Conservation (phyloP, 2,113 vertebrate species). For the Apodemus speciosus region DNA sequence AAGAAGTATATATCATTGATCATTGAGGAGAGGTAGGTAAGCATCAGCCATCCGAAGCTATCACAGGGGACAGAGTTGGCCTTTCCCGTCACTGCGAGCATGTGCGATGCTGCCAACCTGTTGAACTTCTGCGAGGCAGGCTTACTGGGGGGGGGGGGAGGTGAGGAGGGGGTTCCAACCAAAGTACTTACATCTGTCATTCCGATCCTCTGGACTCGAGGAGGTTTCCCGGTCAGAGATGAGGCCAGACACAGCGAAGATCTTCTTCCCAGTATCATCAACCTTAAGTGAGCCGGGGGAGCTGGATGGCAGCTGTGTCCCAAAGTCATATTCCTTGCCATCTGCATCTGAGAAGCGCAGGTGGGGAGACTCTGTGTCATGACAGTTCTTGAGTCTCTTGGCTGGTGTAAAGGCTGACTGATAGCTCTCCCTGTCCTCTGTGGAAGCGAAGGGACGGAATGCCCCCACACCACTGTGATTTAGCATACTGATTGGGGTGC, state of each 20-base stretch:
- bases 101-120: slow-evolving; percentile 71
- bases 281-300: slow-evolving; percentile 97
- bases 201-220: slow-evolving; percentile 98
- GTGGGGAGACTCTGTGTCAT: slow-evolving; percentile 97
- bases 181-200: slow-evolving; percentile 97
- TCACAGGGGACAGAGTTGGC: neutral
- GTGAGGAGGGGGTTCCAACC: slow-evolving; percentile 48
- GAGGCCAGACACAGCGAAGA: slow-evolving; percentile 98
- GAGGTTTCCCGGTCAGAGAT: slow-evolving; percentile 98
- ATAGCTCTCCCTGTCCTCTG: slow-evolving; percentile 97
- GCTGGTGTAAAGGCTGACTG: slow-evolving; percentile 99
- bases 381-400: slow-evolving; percentile 98
- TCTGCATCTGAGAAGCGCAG: slow-evolving; percentile 99
- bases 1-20: slow-evolving; percentile 22
- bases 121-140: slow-evolving; percentile 70
- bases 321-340: slow-evolving; percentile 99
- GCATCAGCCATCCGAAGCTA: slow-evolving; percentile 37
- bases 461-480: slow-evolving; percentile 98
- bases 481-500: slow-evolving; percentile 98
- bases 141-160: slow-evolving; percentile 54
- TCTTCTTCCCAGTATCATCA: slow-evolving; percentile 98
- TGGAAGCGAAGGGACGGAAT: slow-evolving; percentile 97
- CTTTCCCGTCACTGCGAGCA: neutral
- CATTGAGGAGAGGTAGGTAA: slow-evolving; percentile 48
- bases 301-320: slow-evolving; percentile 93